Evolutionary conservation across 1,140 invertebrate genomes (phyloP).

Genomic region (Drosophila littoralis): DNA sequence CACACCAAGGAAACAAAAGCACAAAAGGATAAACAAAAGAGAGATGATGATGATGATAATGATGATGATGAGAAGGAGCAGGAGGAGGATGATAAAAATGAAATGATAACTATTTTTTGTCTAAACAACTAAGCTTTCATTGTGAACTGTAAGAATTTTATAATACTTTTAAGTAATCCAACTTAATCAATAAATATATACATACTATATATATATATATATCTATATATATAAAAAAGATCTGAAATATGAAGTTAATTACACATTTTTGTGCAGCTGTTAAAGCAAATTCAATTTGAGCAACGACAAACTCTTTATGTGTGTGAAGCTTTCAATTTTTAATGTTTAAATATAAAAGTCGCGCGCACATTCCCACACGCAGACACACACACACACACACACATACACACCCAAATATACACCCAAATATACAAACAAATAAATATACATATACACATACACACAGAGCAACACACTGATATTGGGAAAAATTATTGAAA

Average conservation of each 20-base stretch:
- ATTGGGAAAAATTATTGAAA: conserved; percentile 56
- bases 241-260: conserved; percentile 25
- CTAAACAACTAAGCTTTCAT: conserved; percentile 63
- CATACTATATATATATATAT: conserved; percentile 29
- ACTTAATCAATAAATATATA: conserved; percentile 54
- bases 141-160: conserved; percentile 71
- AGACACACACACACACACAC: conserved; percentile 27
- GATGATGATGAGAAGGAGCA: not conserved
- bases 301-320: conserved; percentile 44
- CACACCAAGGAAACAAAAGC: conserved; percentile 16
- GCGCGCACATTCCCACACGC: conserved; percentile 52
- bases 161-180: conserved; percentile 56
- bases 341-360: conserved; percentile 53
- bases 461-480: conserved; percentile 34
- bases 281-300: conserved; percentile 36
- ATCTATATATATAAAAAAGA: conserved; percentile 20
- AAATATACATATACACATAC: not conserved
- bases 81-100: not conserved
- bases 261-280: conserved; percentile 42
- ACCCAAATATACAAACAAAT: not conserved
- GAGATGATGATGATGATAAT: conserved; percentile 1
- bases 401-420: not conserved
- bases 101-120: conserved; percentile 49
- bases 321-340: conserved; percentile 52
- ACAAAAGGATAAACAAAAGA: conserved; percentile 4